Base-by-base conservation (phyloP, 1,140 invertebrate genomes). In the Leptinotarsa undecemlineata region DNA sequence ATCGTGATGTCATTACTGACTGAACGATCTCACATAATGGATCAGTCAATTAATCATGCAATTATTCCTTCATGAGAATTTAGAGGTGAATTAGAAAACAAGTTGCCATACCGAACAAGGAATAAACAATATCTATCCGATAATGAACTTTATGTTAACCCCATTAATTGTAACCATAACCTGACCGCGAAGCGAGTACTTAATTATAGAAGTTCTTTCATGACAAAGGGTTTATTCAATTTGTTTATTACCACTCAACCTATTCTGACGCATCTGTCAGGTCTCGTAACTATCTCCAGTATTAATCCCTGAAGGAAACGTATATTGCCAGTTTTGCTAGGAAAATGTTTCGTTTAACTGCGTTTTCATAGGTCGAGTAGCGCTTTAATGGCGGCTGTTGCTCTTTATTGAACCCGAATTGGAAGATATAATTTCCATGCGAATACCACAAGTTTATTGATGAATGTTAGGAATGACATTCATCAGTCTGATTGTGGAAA, bases 221-320 rank as follows among this genome's bases (percentile, higher is more conserved):
- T 71, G 33, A 71, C 48, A 26, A 48, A 71, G 51, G 26, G 69
- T 71, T 71, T 71, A 71, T 71, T 71, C 57, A 71, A 71, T 71
- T 71, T 71, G 69, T 71, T 71, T 71, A 71, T 62, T 71, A 60
- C 69, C 48, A 21, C 21, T 15, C 33, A 33, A 21, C n/a, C 33
- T 23, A 61, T 48, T 71, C 69, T 26, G 57, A 26, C 69, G 57
- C 69, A 71, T 71, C 69, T 71, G 69, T 42, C 69, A 61, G 48
- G 57, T 13, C 23, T 23, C 69, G 60, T 61, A 71, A 71, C 69
- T 4, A 71, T 71, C 69, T 23, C 69, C 60, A 48, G 62, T 71
- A 71, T 71, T 71, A 71, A 61, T 61, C 69, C 69, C 69, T 23
- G 51, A 20, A 60, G 69, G 20, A 71, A 71, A 48, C 20, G 69